Evolutionary conservation across 2,888 invertebrate species (phyloP), one percentile per base, ranked within the genome.

Genomic region (Eupithecia subfuscata): DNA sequence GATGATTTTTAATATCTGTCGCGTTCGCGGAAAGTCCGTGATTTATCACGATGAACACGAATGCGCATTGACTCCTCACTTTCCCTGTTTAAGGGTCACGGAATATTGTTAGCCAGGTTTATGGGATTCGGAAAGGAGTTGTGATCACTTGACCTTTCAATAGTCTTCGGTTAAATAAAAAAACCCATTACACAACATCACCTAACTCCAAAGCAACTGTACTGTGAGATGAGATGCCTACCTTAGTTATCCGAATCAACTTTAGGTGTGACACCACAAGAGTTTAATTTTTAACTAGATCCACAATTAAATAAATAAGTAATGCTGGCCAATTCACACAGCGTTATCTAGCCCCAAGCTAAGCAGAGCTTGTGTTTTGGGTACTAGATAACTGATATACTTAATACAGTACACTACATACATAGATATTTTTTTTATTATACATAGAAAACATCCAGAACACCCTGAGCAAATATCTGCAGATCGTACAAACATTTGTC

Each of bases 1-100:
- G 79, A 81, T 78, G 78, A 79, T 81, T 82, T 81, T 82, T 82
- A 82, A 82, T 82, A 82, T 82, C 79, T 82, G 82, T 82, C 82
- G 43, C 78, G 76, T 77, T 75, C 74, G 64, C 69, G 76, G 73
- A 73, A 79, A 79, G 73, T 75, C 77, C 70, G 75, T 76, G 79
- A 82, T 82, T 82, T 79, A 82, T 82, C 77, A 78, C 75, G 78
- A 73, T 69, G 74, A 74, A 43, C 60, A 67, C 67, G 64, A 75
- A 22, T 70, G 77, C 65, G 72, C 48, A 76, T 71, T 72, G 56
- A 75, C 76, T 74, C 73, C 25, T 65, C 34, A 64, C 70, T 73
- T 70, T 45, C 25, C 34, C 22, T 12, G 40, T 69, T n/a, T 60
- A 43, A n/a, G 43, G 43, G 43, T 68, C 43, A 16, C 22, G 18